These are phyloP conservation scores for Strongylocentrotus purpuratus DNA, from an alignment of 35 echinoderm and acorn worm species.

Conservation along the genomic window DNA sequence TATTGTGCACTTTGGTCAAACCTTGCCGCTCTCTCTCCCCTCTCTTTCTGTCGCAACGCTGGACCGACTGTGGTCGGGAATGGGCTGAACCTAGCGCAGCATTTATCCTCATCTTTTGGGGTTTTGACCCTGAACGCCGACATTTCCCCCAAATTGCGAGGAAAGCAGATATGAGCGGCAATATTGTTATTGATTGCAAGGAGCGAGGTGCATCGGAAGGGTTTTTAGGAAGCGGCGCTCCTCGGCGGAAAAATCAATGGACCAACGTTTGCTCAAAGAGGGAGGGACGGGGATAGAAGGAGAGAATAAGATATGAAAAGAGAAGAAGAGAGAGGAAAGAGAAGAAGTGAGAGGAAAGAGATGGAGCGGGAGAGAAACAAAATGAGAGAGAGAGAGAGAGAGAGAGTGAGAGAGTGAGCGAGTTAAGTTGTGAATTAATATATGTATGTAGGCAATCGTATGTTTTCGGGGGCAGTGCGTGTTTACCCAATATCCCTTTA, in stretches of 20 bases:
- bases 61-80: neutral
- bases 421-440: neutral
- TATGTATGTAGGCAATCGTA: neutral
- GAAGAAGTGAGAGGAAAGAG: too few relatives aligned
- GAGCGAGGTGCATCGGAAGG: slow-evolving; percentile 5
- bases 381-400: too few relatives aligned
- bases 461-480: neutral
- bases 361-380: too few relatives aligned
- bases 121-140: neutral
- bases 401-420: too few relatives aligned
- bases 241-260: neutral
- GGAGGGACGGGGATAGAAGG: neutral
- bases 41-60: too few relatives aligned
- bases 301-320: neutral
- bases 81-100: neutral
- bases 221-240: neutral
- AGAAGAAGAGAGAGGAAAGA: too few relatives aligned
- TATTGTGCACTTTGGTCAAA: neutral
- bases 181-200: slow-evolving; percentile 6
- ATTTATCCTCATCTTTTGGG: slow-evolving; percentile 3
- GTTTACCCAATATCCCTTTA: neutral
- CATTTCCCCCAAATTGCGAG: neutral
- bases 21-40: neutral
- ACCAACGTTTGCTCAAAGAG: neutral
- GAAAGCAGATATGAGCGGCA: neutral